Base-by-base conservation (phyloP, 2,888 invertebrate species). In the Eulithis testata region DNA sequence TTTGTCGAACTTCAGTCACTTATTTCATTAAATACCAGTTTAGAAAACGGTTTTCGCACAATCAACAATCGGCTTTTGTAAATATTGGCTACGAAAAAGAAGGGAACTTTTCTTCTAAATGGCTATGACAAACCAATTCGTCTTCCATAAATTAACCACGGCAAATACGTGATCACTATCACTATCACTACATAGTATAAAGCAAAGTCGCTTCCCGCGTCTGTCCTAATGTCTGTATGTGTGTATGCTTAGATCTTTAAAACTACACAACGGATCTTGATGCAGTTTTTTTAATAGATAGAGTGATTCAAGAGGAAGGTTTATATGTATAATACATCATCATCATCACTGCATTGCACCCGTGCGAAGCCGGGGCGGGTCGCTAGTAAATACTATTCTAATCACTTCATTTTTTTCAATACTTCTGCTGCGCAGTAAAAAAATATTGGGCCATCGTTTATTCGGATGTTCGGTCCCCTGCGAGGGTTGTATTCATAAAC, bases 401-500 rank as follows among this genome's bases (percentile, higher is more conserved):
- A 7, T 21, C 3, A 47, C 8, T 47, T 9, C 14, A 9, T 14
- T 47, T 47, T 31, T 31, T n/a, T 73, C 70, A 76, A 78, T 76
- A 71, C 63, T 65, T 71, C 69, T 68, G 67, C 65, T 66, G 59
- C 51, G 47, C 63, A 11, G 21, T 63, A n/a, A 51, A 75, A 77
- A 81, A 76, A 76, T 70, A 74, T 4, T 63, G 67, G 73, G 77
- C 76, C 75, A 82, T 83, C 74, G 81, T 81, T 84, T 84, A 83
- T 83, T 81, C 77, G 76, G 73, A 70, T 72, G 76, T 76, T 73
- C 63, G 76, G 79, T 82, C 83, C 82, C 85, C 75, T 72, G 81
- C 81, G 82, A 81, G 75, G 74, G 81, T 78, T 76, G 83, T 84
- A 80, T 86, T 85, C 88, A 89, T 90, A 89, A 90, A 90, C 86